phyloP scores from a whole-genome alignment of 2,113 vertebrate genomes.

The Phalacrocorax brasilianus region DNA sequence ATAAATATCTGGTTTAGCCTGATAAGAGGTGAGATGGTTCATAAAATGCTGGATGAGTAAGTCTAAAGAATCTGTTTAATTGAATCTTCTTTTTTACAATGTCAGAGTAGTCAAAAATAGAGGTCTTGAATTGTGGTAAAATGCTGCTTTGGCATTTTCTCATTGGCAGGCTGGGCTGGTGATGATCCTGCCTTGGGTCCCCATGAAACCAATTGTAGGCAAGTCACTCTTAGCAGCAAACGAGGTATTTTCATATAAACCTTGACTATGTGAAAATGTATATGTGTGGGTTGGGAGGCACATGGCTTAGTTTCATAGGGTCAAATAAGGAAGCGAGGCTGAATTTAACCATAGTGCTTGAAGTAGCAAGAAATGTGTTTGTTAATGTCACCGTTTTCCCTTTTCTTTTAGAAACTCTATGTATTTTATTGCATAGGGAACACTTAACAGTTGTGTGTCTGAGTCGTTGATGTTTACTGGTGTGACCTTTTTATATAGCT shows the following conservation, averaged over 20 bases:
- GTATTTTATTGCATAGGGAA: not conserved
- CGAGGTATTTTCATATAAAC: slow-evolving; percentile 11
- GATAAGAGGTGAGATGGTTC: slow-evolving; percentile 72
- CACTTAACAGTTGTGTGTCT: slow-evolving; percentile 16
- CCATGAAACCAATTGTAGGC: slow-evolving; percentile 36
- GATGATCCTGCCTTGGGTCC: not conserved
- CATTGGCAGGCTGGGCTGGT: not conserved
- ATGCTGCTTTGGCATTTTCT: slow-evolving; percentile 43
- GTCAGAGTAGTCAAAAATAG: slow-evolving; percentile 36
- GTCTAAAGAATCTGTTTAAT: slow-evolving; percentile 68
- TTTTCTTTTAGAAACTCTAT: not conserved
- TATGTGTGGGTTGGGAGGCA: not conserved
- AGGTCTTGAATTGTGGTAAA: slow-evolving; percentile 54
- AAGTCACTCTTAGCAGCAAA: not conserved
- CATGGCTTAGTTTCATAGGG: slow-evolving; percentile 22
- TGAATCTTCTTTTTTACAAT: slow-evolving; percentile 63
- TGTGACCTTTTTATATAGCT: slow-evolving; percentile 45
- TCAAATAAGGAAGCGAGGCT: slow-evolving; percentile 17
- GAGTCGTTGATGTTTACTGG: slow-evolving; percentile 48
- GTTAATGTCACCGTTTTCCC: slow-evolving; percentile 37
- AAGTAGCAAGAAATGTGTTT: slow-evolving; percentile 8
- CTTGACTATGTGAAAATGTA: not conserved
- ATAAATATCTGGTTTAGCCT: slow-evolving; percentile 72
- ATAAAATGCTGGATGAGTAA: slow-evolving; percentile 67
- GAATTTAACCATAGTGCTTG: not conserved